Evolutionary conservation across 2,797 vertebrate genomes (phyloP).

Genomic region (Acomys russatus): DNA sequence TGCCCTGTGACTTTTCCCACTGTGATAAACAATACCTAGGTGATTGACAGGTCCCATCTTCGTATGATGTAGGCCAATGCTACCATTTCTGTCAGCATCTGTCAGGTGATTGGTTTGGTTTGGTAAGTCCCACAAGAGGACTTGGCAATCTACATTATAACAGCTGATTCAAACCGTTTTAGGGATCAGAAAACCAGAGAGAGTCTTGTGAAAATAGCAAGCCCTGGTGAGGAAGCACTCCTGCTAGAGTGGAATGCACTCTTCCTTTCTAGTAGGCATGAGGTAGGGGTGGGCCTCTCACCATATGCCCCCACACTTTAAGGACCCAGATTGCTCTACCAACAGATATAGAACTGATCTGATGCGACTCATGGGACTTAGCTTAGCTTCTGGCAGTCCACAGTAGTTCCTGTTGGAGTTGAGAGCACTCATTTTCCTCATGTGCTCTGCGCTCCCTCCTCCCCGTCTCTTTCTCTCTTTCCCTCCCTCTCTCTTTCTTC

Average conservation of each 20-base stretch:
- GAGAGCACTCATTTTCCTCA: neutral
- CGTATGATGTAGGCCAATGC: neutral
- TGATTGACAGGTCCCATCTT: neutral
- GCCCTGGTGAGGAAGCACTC: neutral
- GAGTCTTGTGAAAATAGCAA: neutral
- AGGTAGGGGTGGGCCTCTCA: neutral
- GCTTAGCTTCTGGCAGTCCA: neutral
- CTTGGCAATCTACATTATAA: neutral
- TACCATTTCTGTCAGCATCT: neutral
- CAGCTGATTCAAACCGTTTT: neutral
- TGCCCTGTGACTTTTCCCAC: neutral
- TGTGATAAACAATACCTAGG: too few species aligned
- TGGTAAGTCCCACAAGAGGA: neutral
- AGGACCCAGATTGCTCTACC: rapidly evolving
- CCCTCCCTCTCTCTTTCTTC: neutral
- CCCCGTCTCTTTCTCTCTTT: neutral
- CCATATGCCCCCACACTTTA: too few species aligned
- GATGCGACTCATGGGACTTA: neutral
- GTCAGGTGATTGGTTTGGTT: neutral
- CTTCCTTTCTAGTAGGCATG: neutral
- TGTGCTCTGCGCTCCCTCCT: too few species aligned
- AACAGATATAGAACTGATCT: rapidly evolving
- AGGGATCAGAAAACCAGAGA: neutral
- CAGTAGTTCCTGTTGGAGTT: neutral
- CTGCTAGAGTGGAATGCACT: neutral